phyloP scores from a whole-genome alignment of 1,140 invertebrate genomes.

The Neoseiulus cucumeris region DNA sequence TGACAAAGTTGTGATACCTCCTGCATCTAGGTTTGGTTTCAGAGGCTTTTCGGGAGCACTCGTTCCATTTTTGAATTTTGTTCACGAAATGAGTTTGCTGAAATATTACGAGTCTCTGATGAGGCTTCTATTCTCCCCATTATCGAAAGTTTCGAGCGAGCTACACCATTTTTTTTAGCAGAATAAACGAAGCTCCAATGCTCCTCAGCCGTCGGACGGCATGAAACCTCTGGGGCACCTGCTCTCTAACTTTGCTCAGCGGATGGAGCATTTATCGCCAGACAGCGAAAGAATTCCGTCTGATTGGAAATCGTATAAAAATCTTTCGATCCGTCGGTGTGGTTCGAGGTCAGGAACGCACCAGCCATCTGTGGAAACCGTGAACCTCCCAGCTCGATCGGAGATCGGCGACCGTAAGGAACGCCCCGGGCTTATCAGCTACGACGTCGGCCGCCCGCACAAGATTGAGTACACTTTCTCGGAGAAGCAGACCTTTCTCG shows the following conservation, averaged over 20 bases:
- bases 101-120: no score
- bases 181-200: no score
- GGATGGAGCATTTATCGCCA: no score
- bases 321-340: no score
- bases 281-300: no score
- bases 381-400: constrained; percentile 24
- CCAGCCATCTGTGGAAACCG: constrained; percentile 19
- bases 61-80: constrained; percentile 18
- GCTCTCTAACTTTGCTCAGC: no score
- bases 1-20: neutral
- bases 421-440: constrained; percentile 22
- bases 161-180: no score
- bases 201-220: no score
- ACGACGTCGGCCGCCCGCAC: constrained; percentile 21
- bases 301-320: no score
- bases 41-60: neutral
- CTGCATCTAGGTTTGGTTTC: neutral
- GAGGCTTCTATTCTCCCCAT: no score
- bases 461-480: constrained; percentile 22
- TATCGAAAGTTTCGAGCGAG: no score
- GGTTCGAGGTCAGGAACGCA: neutral
- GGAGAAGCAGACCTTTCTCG: constrained; percentile 27
- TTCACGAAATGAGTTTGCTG: constrained; percentile 16
- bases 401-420: constrained; percentile 24
- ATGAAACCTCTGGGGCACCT: no score